Conservation (phyloP, 2,797 vertebrate species). For the Hoplostethus atlanticus region DNA sequence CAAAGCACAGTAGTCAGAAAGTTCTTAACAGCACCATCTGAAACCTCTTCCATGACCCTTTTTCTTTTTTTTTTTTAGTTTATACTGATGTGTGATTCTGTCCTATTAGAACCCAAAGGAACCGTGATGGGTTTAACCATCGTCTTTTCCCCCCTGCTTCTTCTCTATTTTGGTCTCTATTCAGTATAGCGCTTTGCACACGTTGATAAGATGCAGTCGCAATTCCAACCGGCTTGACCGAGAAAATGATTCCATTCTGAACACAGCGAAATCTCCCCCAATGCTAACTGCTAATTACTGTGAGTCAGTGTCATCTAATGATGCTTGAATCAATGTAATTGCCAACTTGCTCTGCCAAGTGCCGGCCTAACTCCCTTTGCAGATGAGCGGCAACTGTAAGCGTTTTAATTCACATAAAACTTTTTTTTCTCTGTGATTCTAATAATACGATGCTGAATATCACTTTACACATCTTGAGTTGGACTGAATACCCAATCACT, state of each 20-base stretch:
- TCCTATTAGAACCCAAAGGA: background rate
- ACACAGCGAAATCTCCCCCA: constrained; percentile 37
- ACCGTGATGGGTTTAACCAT: background rate
- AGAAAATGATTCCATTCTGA: constrained; percentile 48
- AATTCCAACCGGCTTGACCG: constrained; percentile 38
- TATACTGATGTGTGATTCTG: background rate
- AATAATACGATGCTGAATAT: background rate
- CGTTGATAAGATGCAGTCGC: constrained; percentile 15
- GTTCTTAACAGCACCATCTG: too few relatives aligned
- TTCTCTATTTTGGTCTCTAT: constrained; percentile 31
- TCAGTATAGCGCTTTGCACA: constrained; percentile 27
- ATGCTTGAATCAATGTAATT: constrained; percentile 69
- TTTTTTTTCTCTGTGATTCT: background rate
- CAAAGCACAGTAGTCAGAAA: too few relatives aligned
- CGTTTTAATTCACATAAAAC: constrained; percentile 29
- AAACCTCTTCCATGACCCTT: too few relatives aligned
- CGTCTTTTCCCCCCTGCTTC: constrained; percentile 24
- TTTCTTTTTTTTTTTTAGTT: too few relatives aligned
- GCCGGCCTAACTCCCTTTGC: constrained; percentile 23
- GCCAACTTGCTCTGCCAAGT: constrained; percentile 45
- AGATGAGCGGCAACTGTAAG: constrained; percentile 43
- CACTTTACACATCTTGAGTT: background rate
- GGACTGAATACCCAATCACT: constrained; percentile 8
- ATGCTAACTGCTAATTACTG: constrained; percentile 66
- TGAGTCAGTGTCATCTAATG: constrained; percentile 69